Evolutionary conservation across 2,113 vertebrate genomes (phyloP).

Genomic region (Zosterops pallidus): DNA sequence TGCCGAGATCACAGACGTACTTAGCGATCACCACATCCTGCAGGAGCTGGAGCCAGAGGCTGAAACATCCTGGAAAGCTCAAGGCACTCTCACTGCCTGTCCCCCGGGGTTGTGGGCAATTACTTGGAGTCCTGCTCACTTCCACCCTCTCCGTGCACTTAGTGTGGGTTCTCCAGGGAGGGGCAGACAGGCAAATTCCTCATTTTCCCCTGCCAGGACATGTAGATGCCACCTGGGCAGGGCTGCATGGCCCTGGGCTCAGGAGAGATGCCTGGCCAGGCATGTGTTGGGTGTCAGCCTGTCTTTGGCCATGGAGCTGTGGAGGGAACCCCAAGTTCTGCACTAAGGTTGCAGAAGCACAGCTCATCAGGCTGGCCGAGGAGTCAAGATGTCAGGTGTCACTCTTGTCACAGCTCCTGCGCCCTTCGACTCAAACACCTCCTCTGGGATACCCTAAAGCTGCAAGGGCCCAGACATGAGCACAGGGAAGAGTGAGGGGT

Average conservation of each 20-base stretch:
- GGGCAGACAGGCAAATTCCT: background rate
- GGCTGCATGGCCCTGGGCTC: background rate
- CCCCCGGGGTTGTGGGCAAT: background rate
- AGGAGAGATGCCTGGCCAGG: background rate
- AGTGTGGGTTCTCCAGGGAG: background rate
- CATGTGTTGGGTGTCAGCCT: rapidly evolving
- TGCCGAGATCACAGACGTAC: background rate
- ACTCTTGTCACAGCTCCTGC: background rate
- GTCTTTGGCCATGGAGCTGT: background rate
- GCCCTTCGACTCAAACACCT: background rate
- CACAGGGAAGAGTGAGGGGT: background rate
- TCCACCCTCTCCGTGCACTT: background rate
- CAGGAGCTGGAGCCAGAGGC: conserved; percentile 2
- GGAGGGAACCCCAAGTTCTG: background rate
- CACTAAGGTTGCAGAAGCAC: background rate
- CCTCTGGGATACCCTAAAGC: background rate
- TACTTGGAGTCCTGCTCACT: conserved; percentile 7
- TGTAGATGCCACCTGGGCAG: background rate
- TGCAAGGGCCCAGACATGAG: rapidly evolving
- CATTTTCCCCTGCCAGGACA: background rate
- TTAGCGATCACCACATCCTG: conserved; percentile 36
- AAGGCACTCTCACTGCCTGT: background rate
- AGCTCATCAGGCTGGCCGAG: background rate
- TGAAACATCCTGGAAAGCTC: conserved; percentile 7
- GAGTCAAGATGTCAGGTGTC: rapidly evolving